Evolutionary conservation across 2,888 invertebrate genomes (phyloP).

Genomic region (Cosmia pyralina): DNA sequence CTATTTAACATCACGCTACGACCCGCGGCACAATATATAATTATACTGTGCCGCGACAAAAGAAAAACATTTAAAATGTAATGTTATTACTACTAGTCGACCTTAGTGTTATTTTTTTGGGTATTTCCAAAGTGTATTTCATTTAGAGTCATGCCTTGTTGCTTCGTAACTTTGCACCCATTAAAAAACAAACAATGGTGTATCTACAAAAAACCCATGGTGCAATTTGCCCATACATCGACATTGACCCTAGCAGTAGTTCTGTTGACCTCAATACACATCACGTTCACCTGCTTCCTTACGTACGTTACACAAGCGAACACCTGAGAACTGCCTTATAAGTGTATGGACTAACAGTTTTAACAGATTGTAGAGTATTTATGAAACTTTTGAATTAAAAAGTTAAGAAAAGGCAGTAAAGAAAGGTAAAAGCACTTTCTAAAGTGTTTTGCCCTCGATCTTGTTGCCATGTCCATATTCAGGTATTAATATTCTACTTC

Average conservation of each 20-base stretch:
- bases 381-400: slow-evolving; percentile 19
- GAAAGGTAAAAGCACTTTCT: slow-evolving; percentile 9
- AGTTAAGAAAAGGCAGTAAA: slow-evolving; percentile 3
- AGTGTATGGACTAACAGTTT: slow-evolving; percentile 5
- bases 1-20: too few relatives aligned
- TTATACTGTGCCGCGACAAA: too few relatives aligned
- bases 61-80: not conserved
- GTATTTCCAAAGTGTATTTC: not conserved
- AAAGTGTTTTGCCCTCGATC: not conserved
- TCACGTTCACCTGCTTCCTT: slow-evolving; percentile 57
- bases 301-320: slow-evolving; percentile 27
- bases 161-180: not conserved
- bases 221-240: slow-evolving; percentile 41
- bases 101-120: not conserved
- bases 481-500: not conserved
- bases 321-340: slow-evolving; percentile 28
- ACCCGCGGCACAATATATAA: too few relatives aligned
- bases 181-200: slow-evolving; percentile 31
- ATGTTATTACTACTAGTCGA: not conserved
- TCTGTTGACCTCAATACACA: slow-evolving; percentile 44
- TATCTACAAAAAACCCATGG: not conserved
- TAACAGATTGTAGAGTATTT: slow-evolving; percentile 22
- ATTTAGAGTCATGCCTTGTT: not conserved
- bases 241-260: slow-evolving; percentile 50
- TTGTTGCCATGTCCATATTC: not conserved